Conservation (phyloP, 2,888 invertebrate genomes). For the Leistus spinibarbis region DNA sequence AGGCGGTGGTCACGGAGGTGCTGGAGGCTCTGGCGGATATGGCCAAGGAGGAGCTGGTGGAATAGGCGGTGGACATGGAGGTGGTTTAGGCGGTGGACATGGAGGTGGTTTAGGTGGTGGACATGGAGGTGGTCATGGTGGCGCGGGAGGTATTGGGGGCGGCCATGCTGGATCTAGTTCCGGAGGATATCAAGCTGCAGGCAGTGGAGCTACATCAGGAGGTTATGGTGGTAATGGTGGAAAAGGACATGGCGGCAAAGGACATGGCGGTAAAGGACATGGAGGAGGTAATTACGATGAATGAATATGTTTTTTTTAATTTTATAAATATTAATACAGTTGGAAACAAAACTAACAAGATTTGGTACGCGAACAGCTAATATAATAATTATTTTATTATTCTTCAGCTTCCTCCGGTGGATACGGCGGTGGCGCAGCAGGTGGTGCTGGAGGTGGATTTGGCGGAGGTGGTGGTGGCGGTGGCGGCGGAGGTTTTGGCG, state of each 20-base stretch:
- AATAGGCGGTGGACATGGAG: background rate
- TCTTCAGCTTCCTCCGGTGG: too few species aligned
- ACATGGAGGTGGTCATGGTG: background rate
- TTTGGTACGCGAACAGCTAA: background rate
- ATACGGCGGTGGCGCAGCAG: too few species aligned
- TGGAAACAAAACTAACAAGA: too few species aligned
- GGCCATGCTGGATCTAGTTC: conserved; percentile 17
- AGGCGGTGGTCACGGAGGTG: conserved; percentile 1
- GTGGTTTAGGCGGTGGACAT: background rate
- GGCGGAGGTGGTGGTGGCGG: too few species aligned
- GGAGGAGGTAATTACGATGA: background rate
- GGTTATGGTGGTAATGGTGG: conserved; percentile 8
- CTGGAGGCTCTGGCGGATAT: background rate
- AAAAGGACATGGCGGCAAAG: background rate
- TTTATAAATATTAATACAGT: conserved; percentile 29
- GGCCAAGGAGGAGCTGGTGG: background rate
- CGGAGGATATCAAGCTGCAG: conserved; percentile 9
- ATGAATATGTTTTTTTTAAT: background rate
- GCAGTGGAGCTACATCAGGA: conserved; percentile 14
- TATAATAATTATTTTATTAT: too few species aligned
- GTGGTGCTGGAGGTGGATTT: too few species aligned
- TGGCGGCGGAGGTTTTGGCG: conserved; percentile 6
- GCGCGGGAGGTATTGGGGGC: conserved; percentile 12
- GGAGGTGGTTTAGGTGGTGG: background rate
- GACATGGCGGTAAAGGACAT: conserved; percentile 5